Evolutionary conservation across 2,797 vertebrate genomes (phyloP), one percentile per base, ranked within the genome.

Genomic region (Basileuterus tristriatus): DNA sequence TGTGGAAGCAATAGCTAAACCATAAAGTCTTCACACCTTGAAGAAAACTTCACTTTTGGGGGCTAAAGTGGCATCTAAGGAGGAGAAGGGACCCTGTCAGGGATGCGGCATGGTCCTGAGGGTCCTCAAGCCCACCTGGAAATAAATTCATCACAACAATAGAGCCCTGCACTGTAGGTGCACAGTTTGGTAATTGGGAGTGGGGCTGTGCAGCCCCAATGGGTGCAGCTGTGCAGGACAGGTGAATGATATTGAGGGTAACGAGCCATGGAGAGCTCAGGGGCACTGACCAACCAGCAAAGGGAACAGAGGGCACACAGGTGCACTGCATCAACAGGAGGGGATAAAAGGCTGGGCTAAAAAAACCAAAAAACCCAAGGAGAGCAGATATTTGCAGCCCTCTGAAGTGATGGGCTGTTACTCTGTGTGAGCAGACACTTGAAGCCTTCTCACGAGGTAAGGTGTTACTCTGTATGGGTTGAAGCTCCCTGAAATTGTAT

Each of bases 21-120:
- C 32, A n/a, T 39, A 49, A 68, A 19, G 15, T 69, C 65, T 59
- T 56, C 11, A 32, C 12, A 44, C 43, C 62, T 75, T 55, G 69
- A 88, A 62, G 32, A 39, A 65, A 86, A 43, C 36, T 59, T 87
- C 14, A 11, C 43, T 88, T 83, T 55, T 44, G 20, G 77, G 55
- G 26, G 14, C 13, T 64, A 58, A 81, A 32, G 7, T 39, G 43
- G 37, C 24, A 49, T 34, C 24, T 74, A 26, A 47, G 21, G n/a
- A 43, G 9, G 20, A 62, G 12, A 79, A 76, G 44, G 15, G 26
- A 65, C 32, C 6, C 77, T 0, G 3, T 85, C 56, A 34, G 1
- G 4, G 34, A 43, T 43, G 15, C 32, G 32, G 34, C 0, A 0
- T 29, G 12, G 29, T 78, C 47, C 64, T 78, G 0, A 50, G 47